A percentile compares a stretch with the other conserved stretches of the same genome.
phyloP scores from a whole-genome alignment of 2,113 vertebrate species.

The Odocoileus virginianus region DNA sequence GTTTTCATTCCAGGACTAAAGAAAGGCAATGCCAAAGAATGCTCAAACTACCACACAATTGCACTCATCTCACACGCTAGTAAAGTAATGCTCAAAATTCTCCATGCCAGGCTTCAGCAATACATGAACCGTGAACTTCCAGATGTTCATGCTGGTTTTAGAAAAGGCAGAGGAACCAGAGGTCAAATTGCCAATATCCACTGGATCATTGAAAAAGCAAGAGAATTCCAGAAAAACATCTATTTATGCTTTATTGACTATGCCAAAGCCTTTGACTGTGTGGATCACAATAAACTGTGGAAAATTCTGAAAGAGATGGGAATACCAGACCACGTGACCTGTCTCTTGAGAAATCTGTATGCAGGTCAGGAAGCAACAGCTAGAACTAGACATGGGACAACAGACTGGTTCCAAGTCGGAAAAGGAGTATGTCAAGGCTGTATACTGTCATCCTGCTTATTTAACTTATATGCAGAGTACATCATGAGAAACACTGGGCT shows the following conservation, averaged over 20 bases:
- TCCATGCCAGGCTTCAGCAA: not conserved
- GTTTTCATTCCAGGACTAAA: not conserved
- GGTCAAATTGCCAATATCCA: not conserved
- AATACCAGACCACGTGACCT: not conserved
- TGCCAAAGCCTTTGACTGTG: not conserved
- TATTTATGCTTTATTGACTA: not conserved
- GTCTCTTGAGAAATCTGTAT: not conserved
- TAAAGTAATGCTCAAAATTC: not conserved
- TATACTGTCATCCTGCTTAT: not conserved
- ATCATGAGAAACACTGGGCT: not conserved
- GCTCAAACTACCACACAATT: fast-evolving
- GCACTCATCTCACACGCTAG: not conserved
- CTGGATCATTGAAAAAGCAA: not conserved
- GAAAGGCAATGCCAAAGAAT: not conserved
- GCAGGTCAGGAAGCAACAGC: not conserved
- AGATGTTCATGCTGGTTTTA: not conserved
- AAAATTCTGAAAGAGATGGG: not conserved
- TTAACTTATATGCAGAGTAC: not conserved
- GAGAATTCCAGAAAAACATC: not conserved
- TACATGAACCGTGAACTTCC: not conserved
- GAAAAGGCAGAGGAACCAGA: not conserved
- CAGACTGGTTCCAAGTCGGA: not conserved
- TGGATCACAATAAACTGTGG: not conserved
- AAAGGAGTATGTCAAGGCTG: not conserved
- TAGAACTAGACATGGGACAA: not conserved